Percentiles rank a stretch among this genome's conserved stretches.
Evolutionary conservation across 1,140 invertebrate species (phyloP).

Genomic region (Catajapyx aquilonaris): DNA sequence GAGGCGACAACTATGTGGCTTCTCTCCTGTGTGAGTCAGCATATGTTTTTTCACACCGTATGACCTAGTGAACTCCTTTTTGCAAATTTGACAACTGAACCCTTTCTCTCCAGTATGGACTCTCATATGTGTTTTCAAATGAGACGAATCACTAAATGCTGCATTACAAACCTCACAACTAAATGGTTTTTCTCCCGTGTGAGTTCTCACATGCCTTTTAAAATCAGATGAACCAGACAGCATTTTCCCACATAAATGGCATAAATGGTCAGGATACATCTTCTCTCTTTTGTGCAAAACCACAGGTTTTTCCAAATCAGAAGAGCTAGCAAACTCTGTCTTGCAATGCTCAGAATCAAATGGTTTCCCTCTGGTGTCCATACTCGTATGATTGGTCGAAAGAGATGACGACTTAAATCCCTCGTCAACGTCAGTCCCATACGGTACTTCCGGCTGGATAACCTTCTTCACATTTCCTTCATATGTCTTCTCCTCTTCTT

Average conservation of each 20-base stretch:
- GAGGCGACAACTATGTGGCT: constrained; percentile 13
- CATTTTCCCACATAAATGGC: neutral
- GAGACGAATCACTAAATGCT: constrained; percentile 25
- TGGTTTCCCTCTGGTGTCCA: constrained; percentile 18
- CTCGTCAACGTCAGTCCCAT: constrained; percentile 19
- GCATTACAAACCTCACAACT: constrained; percentile 28
- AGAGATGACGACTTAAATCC: constrained; percentile 22
- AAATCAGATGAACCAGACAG: neutral
- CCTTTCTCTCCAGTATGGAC: constrained; percentile 35
- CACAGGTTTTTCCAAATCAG: neutral
- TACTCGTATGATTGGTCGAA: constrained; percentile 20
- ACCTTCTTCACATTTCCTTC: too few relatives aligned
- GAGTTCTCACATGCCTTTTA: too few relatives aligned
- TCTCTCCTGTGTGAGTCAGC: constrained; percentile 28
- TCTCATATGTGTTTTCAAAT: too few relatives aligned
- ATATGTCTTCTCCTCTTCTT: too few relatives aligned
- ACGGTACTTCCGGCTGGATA: too few relatives aligned
- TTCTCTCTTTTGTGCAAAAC: neutral
- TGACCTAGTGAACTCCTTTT: constrained; percentile 22
- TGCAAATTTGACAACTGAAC: constrained; percentile 30
- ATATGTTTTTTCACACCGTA: constrained; percentile 25
- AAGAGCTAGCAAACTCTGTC: neutral
- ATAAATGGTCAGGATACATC: neutral
- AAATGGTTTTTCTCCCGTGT: too few relatives aligned
- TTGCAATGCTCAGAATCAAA: neutral